Base-by-base conservation (phyloP, 2,888 invertebrate genomes). In the Strigamia transsilvanica region DNA sequence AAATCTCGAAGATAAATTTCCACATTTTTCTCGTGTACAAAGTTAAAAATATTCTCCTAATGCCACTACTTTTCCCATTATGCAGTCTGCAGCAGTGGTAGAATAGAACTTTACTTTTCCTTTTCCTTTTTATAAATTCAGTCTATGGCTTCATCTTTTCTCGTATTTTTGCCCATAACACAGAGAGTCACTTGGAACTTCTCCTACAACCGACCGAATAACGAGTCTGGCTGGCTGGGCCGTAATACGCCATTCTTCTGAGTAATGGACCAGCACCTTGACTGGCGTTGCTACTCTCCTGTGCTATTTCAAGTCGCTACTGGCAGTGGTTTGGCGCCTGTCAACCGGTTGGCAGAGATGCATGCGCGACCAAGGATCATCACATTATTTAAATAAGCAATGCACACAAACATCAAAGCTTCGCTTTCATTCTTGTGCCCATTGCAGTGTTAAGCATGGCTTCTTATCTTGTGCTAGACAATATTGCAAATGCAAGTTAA, bases 221-320 rank as follows among this genome's bases (percentile, higher is more conserved):
- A 73, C 23, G 73, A 73, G 73, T 27, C 23, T 73, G 73, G 32
- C 23, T 73, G 73, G 73, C 73, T 73, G 73, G 23, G 73, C 27
- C n/a, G 73, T 73, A 73, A 73, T 73, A 73, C 73, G 73, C 73
- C 32, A 73, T 73, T 73, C 73, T 73, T 73, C 27, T 73, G 73
- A 73, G 73, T 73, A 73, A 73, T 73, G 32, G 73, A 27, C 27
- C 73, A 73, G 73, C 73, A 73, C 73, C 73, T 73, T 73, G 73
- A 73, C 73, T 73, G 73, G 73, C 73, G 27, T n/a, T 73, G 73
- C 73, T 73, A 73, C 73, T 73, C 73, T 73, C 32, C 73, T 32
- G 73, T 15, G 73, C 27, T 73, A 73, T 32, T 32, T 73, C 73
- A 1, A 27, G 73, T 32, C 32, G 73, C 73, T 13, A 27, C 3